phyloP scores from a whole-genome alignment of 1,140 invertebrate species.

The Drosophila insularis region DNA sequence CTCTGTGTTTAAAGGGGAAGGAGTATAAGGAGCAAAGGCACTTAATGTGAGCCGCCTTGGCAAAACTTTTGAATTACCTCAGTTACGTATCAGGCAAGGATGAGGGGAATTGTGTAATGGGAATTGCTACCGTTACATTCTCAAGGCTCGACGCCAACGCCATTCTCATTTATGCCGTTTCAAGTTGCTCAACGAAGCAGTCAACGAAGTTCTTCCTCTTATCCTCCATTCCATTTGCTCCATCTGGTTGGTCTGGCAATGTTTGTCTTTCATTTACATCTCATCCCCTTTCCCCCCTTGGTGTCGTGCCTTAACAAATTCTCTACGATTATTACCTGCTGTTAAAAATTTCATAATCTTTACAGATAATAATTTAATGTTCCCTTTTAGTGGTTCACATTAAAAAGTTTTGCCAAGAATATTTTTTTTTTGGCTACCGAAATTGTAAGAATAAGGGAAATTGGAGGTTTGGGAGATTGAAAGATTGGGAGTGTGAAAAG shows the following conservation, averaged over 20 bases:
- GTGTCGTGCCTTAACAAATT: slow-evolving; percentile 60
- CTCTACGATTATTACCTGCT: slow-evolving; percentile 79
- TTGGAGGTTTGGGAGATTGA: not conserved
- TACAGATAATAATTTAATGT: slow-evolving; percentile 79
- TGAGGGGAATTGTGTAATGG: slow-evolving; percentile 37
- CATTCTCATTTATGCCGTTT: slow-evolving; percentile 74
- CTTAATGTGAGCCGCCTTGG: slow-evolving; percentile 70
- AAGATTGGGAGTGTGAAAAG: not conserved
- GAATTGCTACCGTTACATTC: slow-evolving; percentile 66
- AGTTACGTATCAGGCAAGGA: slow-evolving; percentile 43
- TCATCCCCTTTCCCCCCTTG: slow-evolving; percentile 16
- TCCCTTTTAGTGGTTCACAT: slow-evolving; percentile 69
- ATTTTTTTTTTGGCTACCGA: slow-evolving; percentile 17
- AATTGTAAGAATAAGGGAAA: slow-evolving; percentile 16
- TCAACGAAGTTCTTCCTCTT: slow-evolving; percentile 21
- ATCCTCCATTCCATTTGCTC: not conserved
- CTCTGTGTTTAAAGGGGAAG: slow-evolving; percentile 17
- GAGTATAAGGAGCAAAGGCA: slow-evolving; percentile 21
- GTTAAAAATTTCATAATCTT: slow-evolving; percentile 80
- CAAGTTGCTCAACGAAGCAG: slow-evolving; percentile 75
- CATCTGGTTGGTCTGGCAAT: slow-evolving; percentile 30
- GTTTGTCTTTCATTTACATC: slow-evolving; percentile 70
- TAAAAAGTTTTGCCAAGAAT: slow-evolving; percentile 75
- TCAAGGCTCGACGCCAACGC: slow-evolving; percentile 26
- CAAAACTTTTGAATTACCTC: slow-evolving; percentile 79